Conservation (phyloP, 2,113 vertebrate genomes). For the Ptilonorhynchus violaceus region DNA sequence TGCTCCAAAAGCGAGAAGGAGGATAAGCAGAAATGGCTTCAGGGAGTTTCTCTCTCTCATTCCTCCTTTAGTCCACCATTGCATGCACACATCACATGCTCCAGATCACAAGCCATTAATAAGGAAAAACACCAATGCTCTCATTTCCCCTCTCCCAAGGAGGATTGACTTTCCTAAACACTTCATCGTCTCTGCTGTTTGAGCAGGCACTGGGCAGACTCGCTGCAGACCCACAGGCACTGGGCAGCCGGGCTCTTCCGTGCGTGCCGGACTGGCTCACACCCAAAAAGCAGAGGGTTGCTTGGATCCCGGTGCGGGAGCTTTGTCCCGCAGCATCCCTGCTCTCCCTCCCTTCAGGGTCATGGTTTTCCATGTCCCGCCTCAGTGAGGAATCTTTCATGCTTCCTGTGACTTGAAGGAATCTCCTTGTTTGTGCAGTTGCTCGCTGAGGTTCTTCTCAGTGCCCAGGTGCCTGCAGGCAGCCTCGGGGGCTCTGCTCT, state of each 20-base stretch:
- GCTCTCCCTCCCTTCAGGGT: neutral
- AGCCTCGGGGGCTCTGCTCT: neutral
- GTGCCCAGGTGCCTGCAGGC: neutral
- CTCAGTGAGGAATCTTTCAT: accelerated
- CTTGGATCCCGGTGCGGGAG: neutral
- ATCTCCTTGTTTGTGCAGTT: neutral
- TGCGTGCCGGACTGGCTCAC: accelerated
- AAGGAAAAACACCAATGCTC: neutral
- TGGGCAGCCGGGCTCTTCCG: accelerated
- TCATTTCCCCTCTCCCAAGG: neutral
- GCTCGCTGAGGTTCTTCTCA: neutral
- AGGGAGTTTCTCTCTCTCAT: neutral
- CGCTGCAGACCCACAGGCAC: accelerated
- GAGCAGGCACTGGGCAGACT: accelerated
- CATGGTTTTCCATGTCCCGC: accelerated
- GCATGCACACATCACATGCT: neutral
- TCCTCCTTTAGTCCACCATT: neutral
- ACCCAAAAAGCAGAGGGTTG: neutral
- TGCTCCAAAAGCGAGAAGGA: neutral
- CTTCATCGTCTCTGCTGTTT: accelerated
- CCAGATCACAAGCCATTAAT: neutral
- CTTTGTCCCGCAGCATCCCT: no score
- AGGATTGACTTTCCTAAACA: neutral
- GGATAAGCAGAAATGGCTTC: neutral
- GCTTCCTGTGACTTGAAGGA: neutral